Conservation (phyloP, 2,888 invertebrate species). For the Epistrophella euchroma region DNA sequence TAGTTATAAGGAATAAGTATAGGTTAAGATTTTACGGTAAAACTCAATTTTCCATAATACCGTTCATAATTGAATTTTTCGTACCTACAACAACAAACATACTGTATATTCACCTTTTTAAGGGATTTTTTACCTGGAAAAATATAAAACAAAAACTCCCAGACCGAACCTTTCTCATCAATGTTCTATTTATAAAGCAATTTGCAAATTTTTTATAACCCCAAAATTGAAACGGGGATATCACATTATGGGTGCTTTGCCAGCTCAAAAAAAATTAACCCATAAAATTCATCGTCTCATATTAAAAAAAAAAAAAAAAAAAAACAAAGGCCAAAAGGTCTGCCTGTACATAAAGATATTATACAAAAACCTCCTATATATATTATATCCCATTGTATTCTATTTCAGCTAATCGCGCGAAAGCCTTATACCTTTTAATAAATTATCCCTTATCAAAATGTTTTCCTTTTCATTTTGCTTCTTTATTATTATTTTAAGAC, state of each 20-base stretch:
- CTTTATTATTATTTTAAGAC: slow-evolving; percentile 46
- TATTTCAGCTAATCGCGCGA: slow-evolving; percentile 62
- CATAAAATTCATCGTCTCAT: slow-evolving; percentile 31
- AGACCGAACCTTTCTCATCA: slow-evolving; percentile 23
- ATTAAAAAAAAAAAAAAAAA: slow-evolving; percentile 7
- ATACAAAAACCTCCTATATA: slow-evolving; percentile 5
- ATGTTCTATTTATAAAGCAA: slow-evolving; percentile 44
- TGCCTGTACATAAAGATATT: slow-evolving; percentile 22
- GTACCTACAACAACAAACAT: too few relatives aligned
- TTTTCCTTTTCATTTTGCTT: slow-evolving; percentile 49
- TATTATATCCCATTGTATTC: slow-evolving; percentile 44
- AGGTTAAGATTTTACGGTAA: too few relatives aligned
- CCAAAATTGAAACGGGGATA: slow-evolving; percentile 55
- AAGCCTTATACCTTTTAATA: slow-evolving; percentile 60
- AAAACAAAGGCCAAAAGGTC: slow-evolving; percentile 43
- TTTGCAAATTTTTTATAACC: slow-evolving; percentile 67
- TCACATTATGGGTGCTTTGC: slow-evolving; percentile 1
- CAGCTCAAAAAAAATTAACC: slow-evolving; percentile 13
- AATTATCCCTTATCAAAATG: slow-evolving; percentile 72
- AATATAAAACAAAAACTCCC: neutral
- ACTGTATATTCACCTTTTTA: neutral
- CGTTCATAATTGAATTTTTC: too few relatives aligned
- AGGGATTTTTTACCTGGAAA: neutral
- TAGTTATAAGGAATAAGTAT: too few relatives aligned
- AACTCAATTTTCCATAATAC: too few relatives aligned